phyloP scores from a whole-genome alignment of 1,140 invertebrate species.

The Thalassaphorura encarpata region DNA sequence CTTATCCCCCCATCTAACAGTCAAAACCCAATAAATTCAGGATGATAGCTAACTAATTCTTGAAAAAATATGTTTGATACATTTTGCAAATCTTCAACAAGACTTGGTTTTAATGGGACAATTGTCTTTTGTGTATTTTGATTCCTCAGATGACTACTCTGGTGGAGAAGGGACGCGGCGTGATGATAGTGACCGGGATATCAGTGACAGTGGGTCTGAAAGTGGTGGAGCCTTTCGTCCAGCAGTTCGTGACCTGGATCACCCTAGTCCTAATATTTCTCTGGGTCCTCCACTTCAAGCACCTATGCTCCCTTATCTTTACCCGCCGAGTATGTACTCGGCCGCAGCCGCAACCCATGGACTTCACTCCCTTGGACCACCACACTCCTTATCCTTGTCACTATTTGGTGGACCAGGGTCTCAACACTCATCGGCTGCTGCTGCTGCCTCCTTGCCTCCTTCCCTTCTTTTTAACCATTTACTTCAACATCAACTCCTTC shows the following conservation, averaged over 20 bases:
- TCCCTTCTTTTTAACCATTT: conserved; percentile 32
- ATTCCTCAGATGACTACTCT: conserved; percentile 11
- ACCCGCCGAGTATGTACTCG: conserved; percentile 69
- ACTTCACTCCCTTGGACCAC: conserved; percentile 46
- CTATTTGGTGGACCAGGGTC: conserved; percentile 27
- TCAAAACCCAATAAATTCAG: too few relatives aligned
- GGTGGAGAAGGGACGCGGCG: conserved; percentile 18
- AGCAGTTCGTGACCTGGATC: conserved; percentile 55
- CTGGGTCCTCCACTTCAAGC: conserved; percentile 78
- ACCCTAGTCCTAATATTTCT: conserved; percentile 72
- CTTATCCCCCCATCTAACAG: too few relatives aligned
- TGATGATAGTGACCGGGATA: conserved; percentile 34
- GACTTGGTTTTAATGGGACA: too few relatives aligned
- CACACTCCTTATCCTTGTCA: conserved; percentile 38
- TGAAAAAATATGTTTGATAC: too few relatives aligned
- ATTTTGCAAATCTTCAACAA: too few relatives aligned
- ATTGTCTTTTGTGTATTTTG: too few relatives aligned
- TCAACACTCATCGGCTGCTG: conserved; percentile 32
- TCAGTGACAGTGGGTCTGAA: conserved; percentile 37
- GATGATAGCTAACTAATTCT: too few relatives aligned
- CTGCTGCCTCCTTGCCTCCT: conserved; percentile 33
- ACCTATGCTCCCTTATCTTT: conserved; percentile 75
- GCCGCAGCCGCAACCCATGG: conserved; percentile 35
- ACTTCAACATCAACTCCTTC: conserved; percentile 31
- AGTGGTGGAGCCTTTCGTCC: conserved; percentile 42